Base-by-base conservation (phyloP, 2,113 vertebrate genomes). In the Delphinus delphis region DNA sequence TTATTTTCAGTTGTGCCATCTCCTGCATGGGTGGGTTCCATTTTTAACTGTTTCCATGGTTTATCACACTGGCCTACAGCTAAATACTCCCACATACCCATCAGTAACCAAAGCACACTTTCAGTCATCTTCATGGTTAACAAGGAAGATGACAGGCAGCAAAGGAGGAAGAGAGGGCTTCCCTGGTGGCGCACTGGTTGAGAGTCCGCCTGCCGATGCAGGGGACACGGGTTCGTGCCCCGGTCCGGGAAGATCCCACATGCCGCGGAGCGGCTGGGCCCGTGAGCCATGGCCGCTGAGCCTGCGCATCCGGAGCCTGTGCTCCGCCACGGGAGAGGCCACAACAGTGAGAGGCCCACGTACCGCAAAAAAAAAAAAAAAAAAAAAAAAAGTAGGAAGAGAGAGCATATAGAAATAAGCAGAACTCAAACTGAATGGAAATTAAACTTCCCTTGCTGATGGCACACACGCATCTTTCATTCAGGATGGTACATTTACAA, bases 401-500 rank as follows among this genome's bases (percentile, higher is more conserved):
- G 82, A 91, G 55, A 94, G 25, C 88, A 85, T 26, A 92, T 1
- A 97, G 76, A 92, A 88, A 96, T 65, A 70, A 95, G 58, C 65
- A 77, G 53, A 93, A 82, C 63, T 84, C 63, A 79, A 18, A 82
- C 68, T 63, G 60, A 88, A 92, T 89, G 38, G 79, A 93, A 97
- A 95, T 92, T 74, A 92, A 94, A 96, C 89, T 87, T 84, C 26
- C 68, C 50, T 77, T 50, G 44, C 91, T 84, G 86, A 92, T 6
- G 53, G 47, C 79, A 80, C 18, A 41, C 47, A 87, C 13, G n/a
- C 58, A 83, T 97, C 86, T 93, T 83, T 94, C 91, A 50, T 89
- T 96, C 74, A 85, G 91, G 62, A 93, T 55, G 79, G 60, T 44
- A 77, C 84, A 93, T 93, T 96, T 47, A 97, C 26, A 76, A 84